Evolutionary conservation across 2,888 invertebrate species (phyloP), one percentile per base, ranked within the genome.

Genomic region (Deilephila porcellus): DNA sequence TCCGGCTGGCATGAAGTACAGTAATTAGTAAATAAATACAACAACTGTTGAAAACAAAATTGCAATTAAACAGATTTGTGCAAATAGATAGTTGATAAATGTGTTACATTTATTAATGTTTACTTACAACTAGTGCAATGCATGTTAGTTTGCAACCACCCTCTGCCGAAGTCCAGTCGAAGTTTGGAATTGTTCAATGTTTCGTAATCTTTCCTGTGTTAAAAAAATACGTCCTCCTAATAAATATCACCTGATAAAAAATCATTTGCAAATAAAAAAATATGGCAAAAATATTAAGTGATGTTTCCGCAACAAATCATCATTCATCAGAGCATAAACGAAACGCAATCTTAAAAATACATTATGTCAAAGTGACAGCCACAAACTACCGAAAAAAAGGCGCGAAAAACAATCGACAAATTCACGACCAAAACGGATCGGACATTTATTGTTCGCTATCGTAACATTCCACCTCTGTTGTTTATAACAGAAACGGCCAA

Each of bases 391-490:
- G 85, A 85, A 79, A 84, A 90, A 90, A 89, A 85, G 86, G 83
- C 89, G 84, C 87, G 84, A 84, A 87, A 92, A 92, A 93, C 93
- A 93, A 93, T 93, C 93, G 91, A 90, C 90, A 86, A 91, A 91
- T 92, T 91, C 89, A 86, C 88, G 85, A 70, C 83, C 88, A 90
- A 90, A 89, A 90, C 88, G 88, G 85, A 91, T 93, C 92, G 91
- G 93, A 93, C 93, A 90, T 91, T 93, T 93, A 94, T 94, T 94
- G 93, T 93, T 85, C 88, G 89, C 89, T 94, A 94, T 94, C 94
- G 90, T 87, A 83, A 88, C 89, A 89, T 94, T 94, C 93, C 94
- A 93, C 91, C 90, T 93, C 93, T 88, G 89, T 93, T 94, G 93
- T 93, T 94, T 90, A 91, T 88, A 93, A 94, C 93, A 93, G 91